A percentile compares a stretch with the other conserved stretches of the same genome.
phyloP scores from a whole-genome alignment of 2,113 vertebrate species.

The Cinclus mexicanus region DNA sequence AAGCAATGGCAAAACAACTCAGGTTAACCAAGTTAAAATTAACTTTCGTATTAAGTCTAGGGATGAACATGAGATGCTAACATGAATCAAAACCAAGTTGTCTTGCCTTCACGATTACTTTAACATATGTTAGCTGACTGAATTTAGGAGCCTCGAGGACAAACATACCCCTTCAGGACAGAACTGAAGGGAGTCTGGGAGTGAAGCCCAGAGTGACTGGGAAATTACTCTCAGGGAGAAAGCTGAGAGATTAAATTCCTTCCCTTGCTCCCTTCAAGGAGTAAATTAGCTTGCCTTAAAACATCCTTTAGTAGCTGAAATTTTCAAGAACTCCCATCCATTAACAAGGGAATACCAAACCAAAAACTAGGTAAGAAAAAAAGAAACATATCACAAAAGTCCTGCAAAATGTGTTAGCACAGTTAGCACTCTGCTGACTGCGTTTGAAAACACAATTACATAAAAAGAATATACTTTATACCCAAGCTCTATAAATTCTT shows the following conservation, averaged over 20 bases:
- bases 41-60: neutral
- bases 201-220: neutral
- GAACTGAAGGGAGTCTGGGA: conserved; percentile 13
- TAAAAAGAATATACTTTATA: neutral
- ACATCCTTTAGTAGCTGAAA: neutral
- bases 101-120: neutral
- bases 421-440: neutral
- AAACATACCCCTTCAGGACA: neutral
- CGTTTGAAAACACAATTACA: neutral
- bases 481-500: neutral
- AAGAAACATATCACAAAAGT: neutral
- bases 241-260: neutral
- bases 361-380: neutral
- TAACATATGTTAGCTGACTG: neutral
- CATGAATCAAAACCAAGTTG: neutral
- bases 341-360: neutral
- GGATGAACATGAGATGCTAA: neutral
- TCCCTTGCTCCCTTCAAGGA: neutral
- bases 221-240: neutral
- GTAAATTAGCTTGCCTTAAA: neutral
- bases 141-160: neutral
- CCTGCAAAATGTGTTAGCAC: neutral
- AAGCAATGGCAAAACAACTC: neutral
- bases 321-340: neutral
- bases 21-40: neutral